Evolutionary conservation across 2,888 invertebrate species (phyloP).

Genomic region (Camponotus fellah): DNA sequence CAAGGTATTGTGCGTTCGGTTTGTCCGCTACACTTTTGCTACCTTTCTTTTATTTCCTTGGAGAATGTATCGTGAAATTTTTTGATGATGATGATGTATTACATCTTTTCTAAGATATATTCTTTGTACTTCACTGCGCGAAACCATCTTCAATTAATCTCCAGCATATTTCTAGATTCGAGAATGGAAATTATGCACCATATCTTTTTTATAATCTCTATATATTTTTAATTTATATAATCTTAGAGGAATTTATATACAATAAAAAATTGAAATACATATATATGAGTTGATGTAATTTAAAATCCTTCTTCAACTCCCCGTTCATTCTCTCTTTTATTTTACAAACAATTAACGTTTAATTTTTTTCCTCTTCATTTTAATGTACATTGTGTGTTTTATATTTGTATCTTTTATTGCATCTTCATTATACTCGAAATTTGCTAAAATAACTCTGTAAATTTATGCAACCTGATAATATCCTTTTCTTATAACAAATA

Average conservation of each 20-base stretch:
- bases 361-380: background rate
- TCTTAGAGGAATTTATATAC: background rate
- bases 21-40: background rate
- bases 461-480: background rate
- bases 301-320: background rate
- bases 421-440: background rate
- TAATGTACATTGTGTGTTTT: slow-evolving; percentile 26
- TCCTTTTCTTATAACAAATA: background rate
- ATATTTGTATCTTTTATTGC: slow-evolving; percentile 1
- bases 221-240: background rate
- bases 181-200: background rate
- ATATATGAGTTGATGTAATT: slow-evolving; percentile 22
- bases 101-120: background rate
- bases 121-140: background rate
- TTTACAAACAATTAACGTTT: slow-evolving; percentile 12
- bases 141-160: background rate
- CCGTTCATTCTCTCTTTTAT: slow-evolving; percentile 6
- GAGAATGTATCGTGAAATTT: background rate
- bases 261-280: slow-evolving; percentile 10
- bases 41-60: background rate
- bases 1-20: slow-evolving; percentile 41
- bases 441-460: background rate
- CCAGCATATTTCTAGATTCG: background rate
- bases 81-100: background rate
- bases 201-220: background rate